Evolutionary conservation across 35 echinoderm and acorn worm genomes (phyloP).

Genomic region (Hemicentrotus pulcherrimus): DNA sequence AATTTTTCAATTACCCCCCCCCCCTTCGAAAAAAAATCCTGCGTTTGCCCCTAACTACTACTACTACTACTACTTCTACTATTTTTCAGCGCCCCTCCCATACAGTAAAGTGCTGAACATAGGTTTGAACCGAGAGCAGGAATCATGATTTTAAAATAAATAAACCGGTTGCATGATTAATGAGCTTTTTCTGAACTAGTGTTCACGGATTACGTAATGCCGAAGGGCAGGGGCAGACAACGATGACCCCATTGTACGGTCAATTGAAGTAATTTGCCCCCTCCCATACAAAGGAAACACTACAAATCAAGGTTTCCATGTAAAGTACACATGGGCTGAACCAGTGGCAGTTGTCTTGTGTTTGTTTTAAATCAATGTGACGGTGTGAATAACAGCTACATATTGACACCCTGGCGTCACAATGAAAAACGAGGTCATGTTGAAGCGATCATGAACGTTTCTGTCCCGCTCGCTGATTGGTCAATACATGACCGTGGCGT

Average conservation of each 20-base stretch:
- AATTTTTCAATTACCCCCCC: too few species aligned
- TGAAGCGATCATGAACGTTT: not conserved
- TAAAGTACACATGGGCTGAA: not conserved
- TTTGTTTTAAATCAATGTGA: not conserved
- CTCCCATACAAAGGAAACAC: not conserved
- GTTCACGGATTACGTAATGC: not conserved
- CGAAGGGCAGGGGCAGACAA: not conserved
- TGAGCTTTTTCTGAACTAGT: too few species aligned
- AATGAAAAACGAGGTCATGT: not conserved
- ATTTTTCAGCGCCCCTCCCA: too few species aligned
- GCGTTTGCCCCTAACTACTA: too few species aligned
- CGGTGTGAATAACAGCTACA: not conserved
- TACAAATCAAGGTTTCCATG: not conserved
- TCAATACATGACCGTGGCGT: not conserved
- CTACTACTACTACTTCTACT: too few species aligned
- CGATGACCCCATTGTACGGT: not conserved
- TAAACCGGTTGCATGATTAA: too few species aligned
- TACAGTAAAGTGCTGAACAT: too few species aligned
- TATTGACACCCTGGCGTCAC: not conserved
- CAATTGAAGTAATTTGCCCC: not conserved
- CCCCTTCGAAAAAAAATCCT: too few species aligned
- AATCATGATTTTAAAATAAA: too few species aligned
- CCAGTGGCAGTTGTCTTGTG: not conserved
- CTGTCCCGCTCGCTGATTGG: not conserved
- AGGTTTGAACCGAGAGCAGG: too few species aligned